A percentile compares a stretch with the other conserved stretches of the same genome.
Evolutionary conservation across 2,888 invertebrate species (phyloP).

Genomic region (Heteromyza rotundicornis): DNA sequence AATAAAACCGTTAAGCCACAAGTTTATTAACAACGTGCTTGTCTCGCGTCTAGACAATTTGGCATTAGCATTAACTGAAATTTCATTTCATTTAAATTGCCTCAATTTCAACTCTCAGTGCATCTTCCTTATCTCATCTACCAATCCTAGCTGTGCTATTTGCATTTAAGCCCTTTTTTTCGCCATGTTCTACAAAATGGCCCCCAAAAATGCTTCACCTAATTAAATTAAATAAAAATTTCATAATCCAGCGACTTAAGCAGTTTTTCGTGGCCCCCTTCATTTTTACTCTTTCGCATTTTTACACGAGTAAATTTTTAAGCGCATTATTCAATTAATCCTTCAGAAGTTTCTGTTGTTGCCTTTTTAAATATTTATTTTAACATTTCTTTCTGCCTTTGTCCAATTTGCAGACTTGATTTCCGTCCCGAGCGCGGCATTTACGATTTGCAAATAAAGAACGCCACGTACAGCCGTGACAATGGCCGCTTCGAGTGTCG

Average conservation of each 20-base stretch:
- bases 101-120: no score
- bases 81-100: no score
- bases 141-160: no score
- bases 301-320: background rate
- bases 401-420: constrained; percentile 70
- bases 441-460: constrained; percentile 88
- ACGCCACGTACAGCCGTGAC: constrained; percentile 88
- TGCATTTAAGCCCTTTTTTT: background rate
- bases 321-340: background rate
- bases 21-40: no score
- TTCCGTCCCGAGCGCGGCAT: constrained; percentile 80
- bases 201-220: no score
- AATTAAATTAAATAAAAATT: no score
- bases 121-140: no score
- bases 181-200: no score
- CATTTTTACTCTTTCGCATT: background rate
- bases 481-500: constrained; percentile 92
- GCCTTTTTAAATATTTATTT: background rate
- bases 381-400: background rate
- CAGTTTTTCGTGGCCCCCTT: background rate
- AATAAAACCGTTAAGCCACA: no score
- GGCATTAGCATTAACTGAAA: no score
- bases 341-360: background rate
- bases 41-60: no score
- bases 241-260: no score